Base-by-base conservation (phyloP, 2,797 vertebrate genomes). In the Danio choprae region DNA sequence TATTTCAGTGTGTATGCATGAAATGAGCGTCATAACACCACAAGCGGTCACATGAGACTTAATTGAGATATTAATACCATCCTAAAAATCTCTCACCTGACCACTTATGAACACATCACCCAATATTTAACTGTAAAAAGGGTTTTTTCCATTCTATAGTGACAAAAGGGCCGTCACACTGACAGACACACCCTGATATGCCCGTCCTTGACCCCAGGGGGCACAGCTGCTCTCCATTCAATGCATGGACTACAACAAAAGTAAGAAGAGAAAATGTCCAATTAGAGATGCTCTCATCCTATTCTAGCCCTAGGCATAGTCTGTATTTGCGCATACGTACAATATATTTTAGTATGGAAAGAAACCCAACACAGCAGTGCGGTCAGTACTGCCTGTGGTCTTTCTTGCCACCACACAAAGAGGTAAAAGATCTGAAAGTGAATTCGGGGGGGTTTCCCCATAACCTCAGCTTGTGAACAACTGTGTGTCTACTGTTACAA, bases 151-250 rank as follows among this genome's bases (percentile, higher is more conserved):
- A 18, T 63, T 75, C 46, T 75, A 18, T 56, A 18, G 13, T 50
- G 18, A 70, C 48, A 79, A 62, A 55, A 44, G 40, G 20, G 10
- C 60, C 6, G 11, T 64, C 63, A 65, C n/a, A 46, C 63, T 9
- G 56, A 22, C 6, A 76, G 36, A 44, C 64, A 75, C 71, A 38
- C 60, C 76, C 59, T 63, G 10, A 53, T 44, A 68, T 41, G 46
- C 9, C 65, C 43, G 4, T 60, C 70, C 59, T 78, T 87, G 83
- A 81, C 58, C 87, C 87, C 82, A 79, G 59, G 83, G 86, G 88
- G 84, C 83, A 89, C 89, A 91, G 84, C 90, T 88, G 88, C 86
- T 90, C 86, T 75, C 80, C 79, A 56, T 73, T 58, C 71, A 83
- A 60, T 29, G 29, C 29, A 29, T 43, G 64, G 58, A 78, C 58